Evolutionary conservation across 2,113 vertebrate species (phyloP).

Genomic region (Etheostoma spectabile): DNA sequence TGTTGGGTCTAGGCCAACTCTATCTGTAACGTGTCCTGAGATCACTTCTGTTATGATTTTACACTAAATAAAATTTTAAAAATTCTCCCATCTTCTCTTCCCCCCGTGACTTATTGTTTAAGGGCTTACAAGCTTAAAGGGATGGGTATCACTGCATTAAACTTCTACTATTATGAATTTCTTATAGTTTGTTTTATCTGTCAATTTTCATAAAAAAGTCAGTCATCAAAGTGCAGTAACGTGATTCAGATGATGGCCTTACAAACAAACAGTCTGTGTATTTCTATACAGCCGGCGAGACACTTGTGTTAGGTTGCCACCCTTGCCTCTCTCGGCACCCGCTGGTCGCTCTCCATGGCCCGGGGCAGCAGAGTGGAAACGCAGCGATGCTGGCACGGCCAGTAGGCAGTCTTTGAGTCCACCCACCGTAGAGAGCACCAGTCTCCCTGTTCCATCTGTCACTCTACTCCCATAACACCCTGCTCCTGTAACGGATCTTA

Average conservation of each 20-base stretch:
- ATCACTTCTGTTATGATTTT: too few species aligned
- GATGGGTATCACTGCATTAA: not conserved
- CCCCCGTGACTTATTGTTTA: not conserved
- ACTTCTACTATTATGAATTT: not conserved
- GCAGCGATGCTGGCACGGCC: slow-evolving; percentile 60
- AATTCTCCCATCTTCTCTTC: not conserved
- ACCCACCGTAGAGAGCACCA: slow-evolving; percentile 42
- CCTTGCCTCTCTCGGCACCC: slow-evolving; percentile 26
- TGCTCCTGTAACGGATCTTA: slow-evolving; percentile 57
- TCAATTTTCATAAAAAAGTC: not conserved
- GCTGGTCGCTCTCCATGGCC: slow-evolving; percentile 44
- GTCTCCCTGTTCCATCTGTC: slow-evolving; percentile 72
- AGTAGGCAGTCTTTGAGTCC: slow-evolving; percentile 23
- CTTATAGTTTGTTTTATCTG: not conserved
- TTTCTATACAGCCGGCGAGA: slow-evolving; percentile 3
- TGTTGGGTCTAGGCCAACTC: too few species aligned
- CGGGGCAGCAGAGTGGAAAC: slow-evolving; percentile 65
- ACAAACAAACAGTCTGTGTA: not conserved
- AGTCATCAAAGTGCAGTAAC: not conserved
- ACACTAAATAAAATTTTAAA: too few species aligned
- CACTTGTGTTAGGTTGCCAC: slow-evolving; percentile 7
- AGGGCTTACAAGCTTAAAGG: not conserved
- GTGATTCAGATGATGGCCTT: not conserved
- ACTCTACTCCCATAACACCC: slow-evolving; percentile 52
- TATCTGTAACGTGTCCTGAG: too few species aligned